These are phyloP conservation scores for Epirrhoe alternata DNA, from an alignment of 2,888 invertebrate species.

Conservation along the genomic window DNA sequence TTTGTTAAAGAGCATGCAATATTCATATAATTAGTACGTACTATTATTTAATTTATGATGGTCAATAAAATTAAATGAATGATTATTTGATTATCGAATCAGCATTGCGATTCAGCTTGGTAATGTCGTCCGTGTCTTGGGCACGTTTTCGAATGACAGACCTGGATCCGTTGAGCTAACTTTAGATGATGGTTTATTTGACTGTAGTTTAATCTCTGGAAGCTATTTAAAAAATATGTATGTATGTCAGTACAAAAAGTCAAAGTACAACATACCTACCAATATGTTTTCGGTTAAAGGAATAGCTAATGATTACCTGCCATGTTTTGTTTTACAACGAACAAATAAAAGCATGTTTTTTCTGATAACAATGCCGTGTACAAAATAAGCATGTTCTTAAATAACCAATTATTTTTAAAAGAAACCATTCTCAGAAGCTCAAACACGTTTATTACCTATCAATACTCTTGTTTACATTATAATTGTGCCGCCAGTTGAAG, in stretches of 20 bases:
- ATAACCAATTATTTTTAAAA: slow-evolving; percentile 11
- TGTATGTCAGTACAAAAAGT: too few species aligned
- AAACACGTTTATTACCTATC: slow-evolving; percentile 16
- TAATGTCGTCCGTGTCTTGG: too few species aligned
- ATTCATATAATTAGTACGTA: background rate
- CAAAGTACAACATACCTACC: too few species aligned
- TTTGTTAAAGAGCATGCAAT: slow-evolving; percentile 12
- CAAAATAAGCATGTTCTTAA: slow-evolving; percentile 1
- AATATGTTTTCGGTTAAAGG: slow-evolving; percentile 14
- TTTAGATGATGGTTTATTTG: too few species aligned
- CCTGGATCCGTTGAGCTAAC: too few species aligned
- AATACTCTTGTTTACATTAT: slow-evolving; percentile 20
- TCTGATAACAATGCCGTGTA: slow-evolving; percentile 21
- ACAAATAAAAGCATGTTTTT: slow-evolving; percentile 11
- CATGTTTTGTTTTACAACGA: slow-evolving; percentile 19
- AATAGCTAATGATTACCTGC: slow-evolving; percentile 25
- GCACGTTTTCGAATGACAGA: too few species aligned
- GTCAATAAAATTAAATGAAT: slow-evolving; percentile 30
- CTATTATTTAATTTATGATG: slow-evolving; percentile 23
- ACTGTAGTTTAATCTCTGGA: too few species aligned
- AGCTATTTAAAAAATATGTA: too few species aligned
- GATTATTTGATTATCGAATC: slow-evolving; percentile 23
- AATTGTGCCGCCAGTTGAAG: slow-evolving; percentile 20
- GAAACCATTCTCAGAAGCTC: slow-evolving; percentile 7
- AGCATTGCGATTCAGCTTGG: too few species aligned